Evolutionary conservation across 2,888 invertebrate species (phyloP), one percentile per base, ranked within the genome.

Genomic region (Limulus polyphemus): DNA sequence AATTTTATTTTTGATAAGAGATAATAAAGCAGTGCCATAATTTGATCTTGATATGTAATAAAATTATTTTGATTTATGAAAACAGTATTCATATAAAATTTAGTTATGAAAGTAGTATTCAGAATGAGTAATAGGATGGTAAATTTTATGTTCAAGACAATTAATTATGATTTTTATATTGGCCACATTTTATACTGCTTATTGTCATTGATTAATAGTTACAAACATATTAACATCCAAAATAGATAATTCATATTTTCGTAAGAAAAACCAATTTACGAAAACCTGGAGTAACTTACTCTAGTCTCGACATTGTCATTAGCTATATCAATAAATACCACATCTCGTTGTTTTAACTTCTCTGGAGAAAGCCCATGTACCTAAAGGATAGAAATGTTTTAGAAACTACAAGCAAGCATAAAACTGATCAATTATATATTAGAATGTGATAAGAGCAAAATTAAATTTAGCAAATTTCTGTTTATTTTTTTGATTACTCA

Each of bases 261-360:
- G n/a, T 11, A 46, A 13, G 7, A 9, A 55, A 58, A 49, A 16
- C 14, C 52, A 47, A n/a, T n/a, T n/a, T n/a, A n/a, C n/a, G n/a
- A n/a, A n/a, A n/a, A n/a, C n/a, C n/a, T n/a, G n/a, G n/a, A 14
- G 17, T 32, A n/a, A 47, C 66, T 70, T 62, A 73, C 73, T 55
- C 68, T 68, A 56, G 60, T 65, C 57, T 67, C 64, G 17, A 72
- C 69, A 9, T 87, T 81, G 79, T 97, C 97, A 79, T 94, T 92
- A 62, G 97, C 92, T 78, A 99, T 97, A 80, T 99, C 97, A 77
- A 99, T 90, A 76, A 84, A 81, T 32, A 94, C 84, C 47, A 98
- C 84, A 72, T 97, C 92, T 71, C 98, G 85, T 69, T 83, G 81
- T 78, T 88, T 89, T 72, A 98, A 80, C 78, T 90, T 88, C 70